Conservation (phyloP, 2,888 invertebrate genomes). For the Ophion obscuratus region DNA sequence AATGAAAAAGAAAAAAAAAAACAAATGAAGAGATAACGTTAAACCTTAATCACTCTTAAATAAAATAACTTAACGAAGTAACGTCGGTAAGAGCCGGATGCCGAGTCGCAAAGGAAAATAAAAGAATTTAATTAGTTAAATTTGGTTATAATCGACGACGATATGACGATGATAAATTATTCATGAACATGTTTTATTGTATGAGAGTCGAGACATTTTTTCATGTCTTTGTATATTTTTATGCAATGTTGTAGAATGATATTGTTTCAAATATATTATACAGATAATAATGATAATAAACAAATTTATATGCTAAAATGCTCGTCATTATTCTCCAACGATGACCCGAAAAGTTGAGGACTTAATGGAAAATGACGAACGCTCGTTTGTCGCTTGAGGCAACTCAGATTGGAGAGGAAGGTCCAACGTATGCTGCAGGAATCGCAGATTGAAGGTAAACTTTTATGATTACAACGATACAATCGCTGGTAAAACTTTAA, state of each 20-base stretch:
- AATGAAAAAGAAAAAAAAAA: conserved; percentile 44
- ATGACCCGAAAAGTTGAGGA: not conserved
- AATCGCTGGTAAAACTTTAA: too few species aligned
- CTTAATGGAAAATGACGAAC: too few species aligned
- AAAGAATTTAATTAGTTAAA: conserved; percentile 72
- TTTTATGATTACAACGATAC: too few species aligned
- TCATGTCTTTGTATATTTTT: conserved; percentile 84
- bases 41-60: conserved; percentile 67
- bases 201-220: conserved; percentile 84
- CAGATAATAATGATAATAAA: conserved; percentile 83
- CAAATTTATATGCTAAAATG: conserved; percentile 82
- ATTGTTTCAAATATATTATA: conserved; percentile 84
- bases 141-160: conserved; percentile 71
- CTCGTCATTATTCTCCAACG: conserved; percentile 18
- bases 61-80: conserved; percentile 70
- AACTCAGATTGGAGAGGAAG: too few species aligned
- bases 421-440: too few species aligned
- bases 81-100: conserved; percentile 71
- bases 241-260: conserved; percentile 84
- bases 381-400: too few species aligned
- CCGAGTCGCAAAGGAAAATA: conserved; percentile 66
- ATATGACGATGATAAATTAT: conserved; percentile 75
- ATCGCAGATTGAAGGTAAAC: too few species aligned
- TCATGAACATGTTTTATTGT: conserved; percentile 83
- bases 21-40: conserved; percentile 58